Base-by-base conservation (phyloP, 2,888 invertebrate genomes). In the Harmothoe impar region DNA sequence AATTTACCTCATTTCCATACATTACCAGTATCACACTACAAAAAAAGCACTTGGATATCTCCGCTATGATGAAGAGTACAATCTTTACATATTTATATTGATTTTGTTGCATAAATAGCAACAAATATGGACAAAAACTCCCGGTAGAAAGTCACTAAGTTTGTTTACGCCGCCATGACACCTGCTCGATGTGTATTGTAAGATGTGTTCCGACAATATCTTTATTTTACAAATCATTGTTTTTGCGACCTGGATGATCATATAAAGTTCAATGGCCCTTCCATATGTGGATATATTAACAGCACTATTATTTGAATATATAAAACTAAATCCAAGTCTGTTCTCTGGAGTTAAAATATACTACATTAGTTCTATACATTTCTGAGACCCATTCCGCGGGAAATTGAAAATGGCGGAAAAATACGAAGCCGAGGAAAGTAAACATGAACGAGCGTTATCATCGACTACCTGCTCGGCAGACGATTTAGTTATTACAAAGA, bases 371-470 rank as follows among this genome's bases (percentile, higher is more conserved):
- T n/a, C n/a, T n/a, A n/a, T n/a, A n/a, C n/a, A n/a, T n/a, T 43
- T 10, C 3, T 43, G 43, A 3, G 81, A 81, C 35, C 33, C 81
- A 33, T 17, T 17, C 15, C 33, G 81, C 81, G 86, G 54, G 54
- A 86, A 86, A 52, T 86, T 86, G 29, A 56, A 86, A 86, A 86
- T 86, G 86, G 86, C 86, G 86, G 86, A 86, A 43, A 43, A 43
- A 10, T 3, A 10, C 43, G 43, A 43, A 17, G 3, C 52, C n/a
- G 43, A 43, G 15, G n/a, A 43, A 35, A 81, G 33, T 23, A 43
- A 81, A 23, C 20, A 81, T 35, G 35, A 35, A 23, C 33, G 17
- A 23, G 43, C 15, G 3, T 35, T 81, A 23, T 81, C 81, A 81
- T 23, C 33, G 12, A 81, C 81, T 23, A 17, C n/a, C 31, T 35